Evolutionary conservation across 2,797 vertebrate species (phyloP).

Genomic region (Sus cebifrons): DNA sequence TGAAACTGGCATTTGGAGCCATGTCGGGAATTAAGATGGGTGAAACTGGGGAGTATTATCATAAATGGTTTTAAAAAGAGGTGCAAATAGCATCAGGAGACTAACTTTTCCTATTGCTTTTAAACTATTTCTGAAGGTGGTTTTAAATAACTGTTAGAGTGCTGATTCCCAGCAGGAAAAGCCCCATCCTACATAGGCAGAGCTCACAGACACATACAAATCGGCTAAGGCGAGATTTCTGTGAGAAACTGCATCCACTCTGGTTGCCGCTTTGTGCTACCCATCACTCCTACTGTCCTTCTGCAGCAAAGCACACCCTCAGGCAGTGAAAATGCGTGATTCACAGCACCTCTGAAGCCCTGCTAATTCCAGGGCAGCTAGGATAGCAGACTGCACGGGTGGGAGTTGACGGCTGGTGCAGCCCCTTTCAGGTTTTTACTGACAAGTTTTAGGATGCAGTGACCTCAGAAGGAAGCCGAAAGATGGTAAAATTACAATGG

Average conservation of each 20-base stretch:
- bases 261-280: background rate
- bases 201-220: background rate
- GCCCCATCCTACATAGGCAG: background rate
- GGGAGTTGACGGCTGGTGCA: background rate
- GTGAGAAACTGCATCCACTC: background rate
- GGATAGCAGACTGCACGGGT: no score
- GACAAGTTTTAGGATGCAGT: background rate
- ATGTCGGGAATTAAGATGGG: background rate
- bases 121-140: background rate
- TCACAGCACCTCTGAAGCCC: background rate
- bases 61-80: background rate
- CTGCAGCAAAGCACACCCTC: background rate
- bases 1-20: background rate
- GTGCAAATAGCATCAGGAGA: background rate
- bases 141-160: background rate
- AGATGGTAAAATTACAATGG: no score
- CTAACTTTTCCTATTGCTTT: background rate
- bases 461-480: background rate
- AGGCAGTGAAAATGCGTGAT: background rate
- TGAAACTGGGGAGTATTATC: background rate
- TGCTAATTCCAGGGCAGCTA: background rate
- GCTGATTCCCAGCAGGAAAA: background rate
- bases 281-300: background rate
- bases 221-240: background rate
- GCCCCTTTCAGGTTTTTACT: background rate